Evolutionary conservation across 2,888 invertebrate genomes (phyloP), one percentile per base, ranked within the genome.

Genomic region (Andrena praecox): DNA sequence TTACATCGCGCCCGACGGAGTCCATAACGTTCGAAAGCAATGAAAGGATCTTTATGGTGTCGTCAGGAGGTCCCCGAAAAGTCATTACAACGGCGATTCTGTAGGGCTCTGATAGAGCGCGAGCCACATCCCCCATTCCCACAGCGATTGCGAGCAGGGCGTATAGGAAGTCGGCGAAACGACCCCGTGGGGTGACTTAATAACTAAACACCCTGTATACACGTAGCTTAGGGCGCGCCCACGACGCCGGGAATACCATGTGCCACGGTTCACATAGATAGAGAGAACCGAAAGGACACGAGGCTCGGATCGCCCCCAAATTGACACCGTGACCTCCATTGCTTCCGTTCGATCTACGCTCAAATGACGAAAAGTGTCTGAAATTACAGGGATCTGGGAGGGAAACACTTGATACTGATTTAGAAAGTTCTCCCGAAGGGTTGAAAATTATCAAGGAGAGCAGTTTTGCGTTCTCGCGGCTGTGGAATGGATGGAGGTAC

Each of bases 171-270:
- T 87, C 82, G 82, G 85, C 76, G 86, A 88, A 90, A 88, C 84
- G 85, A 88, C 88, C 86, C 87, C 87, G 83, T 88, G 82, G 91
- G 91, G 91, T 90, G 92, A 92, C 91, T 93, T 92, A 92, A 93
- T 93, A 93, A 91, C 93, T 90, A 91, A 92, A 92, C 93, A 92
- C 90, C 91, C 91, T 87, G 85, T 89, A 91, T 90, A 89, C 85
- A 82, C 77, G 85, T 81, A 85, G 82, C 85, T 84, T 83, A 71
- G 78, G 88, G 84, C 82, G 86, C 91, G 88, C 89, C 90, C 88
- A 90, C 88, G 85, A 84, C 76, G 80, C 71, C 76, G 83, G 75
- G 80, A 48, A 84, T 83, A 85, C 85, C 92, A 92, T 91, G 92
- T 92, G 93, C 85, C 87, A 82, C 67, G 84, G 89, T 92, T 92